These are phyloP conservation scores for Eurytoma adleriae DNA, from an alignment of 2,888 invertebrate species.

Conservation along the genomic window DNA sequence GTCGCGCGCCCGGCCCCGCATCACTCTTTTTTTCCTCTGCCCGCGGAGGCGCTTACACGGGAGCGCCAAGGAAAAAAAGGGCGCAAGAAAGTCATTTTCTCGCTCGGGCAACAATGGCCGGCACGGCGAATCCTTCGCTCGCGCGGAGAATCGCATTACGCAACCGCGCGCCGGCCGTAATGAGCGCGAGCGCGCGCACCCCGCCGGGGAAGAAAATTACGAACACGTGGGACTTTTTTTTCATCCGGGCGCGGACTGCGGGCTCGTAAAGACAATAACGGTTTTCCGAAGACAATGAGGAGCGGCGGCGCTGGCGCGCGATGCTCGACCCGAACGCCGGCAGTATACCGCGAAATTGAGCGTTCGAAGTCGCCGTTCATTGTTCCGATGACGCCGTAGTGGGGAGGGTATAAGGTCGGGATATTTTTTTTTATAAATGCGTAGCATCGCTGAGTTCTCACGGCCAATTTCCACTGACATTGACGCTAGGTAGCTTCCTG, in stretches of 20 bases:
- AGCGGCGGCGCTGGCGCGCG: neutral
- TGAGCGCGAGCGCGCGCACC: neutral
- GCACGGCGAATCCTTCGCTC: neutral
- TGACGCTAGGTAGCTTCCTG: too few species aligned
- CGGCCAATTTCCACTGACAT: too few species aligned
- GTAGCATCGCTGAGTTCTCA: neutral
- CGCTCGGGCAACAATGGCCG: conserved; percentile 4
- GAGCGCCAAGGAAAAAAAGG: too few species aligned
- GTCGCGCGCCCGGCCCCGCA: neutral
- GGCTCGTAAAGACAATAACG: conserved; percentile 26
- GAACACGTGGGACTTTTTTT: conserved; percentile 38
- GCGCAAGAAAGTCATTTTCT: conserved; percentile 15
- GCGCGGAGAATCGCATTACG: neutral
- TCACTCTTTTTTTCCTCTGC: neutral
- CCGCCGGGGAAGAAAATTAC: conserved; percentile 24
- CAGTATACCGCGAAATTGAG: conserved; percentile 19
- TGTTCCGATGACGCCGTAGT: neutral
- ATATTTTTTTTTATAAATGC: neutral
- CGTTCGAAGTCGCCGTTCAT: neutral
- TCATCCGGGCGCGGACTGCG: neutral
- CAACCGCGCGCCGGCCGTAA: neutral
- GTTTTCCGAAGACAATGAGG: neutral
- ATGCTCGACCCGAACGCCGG: neutral
- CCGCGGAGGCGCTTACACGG: too few species aligned
- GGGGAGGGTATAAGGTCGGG: neutral